phyloP scores from a whole-genome alignment of 2,888 invertebrate species.

The Tholera decimalis region DNA sequence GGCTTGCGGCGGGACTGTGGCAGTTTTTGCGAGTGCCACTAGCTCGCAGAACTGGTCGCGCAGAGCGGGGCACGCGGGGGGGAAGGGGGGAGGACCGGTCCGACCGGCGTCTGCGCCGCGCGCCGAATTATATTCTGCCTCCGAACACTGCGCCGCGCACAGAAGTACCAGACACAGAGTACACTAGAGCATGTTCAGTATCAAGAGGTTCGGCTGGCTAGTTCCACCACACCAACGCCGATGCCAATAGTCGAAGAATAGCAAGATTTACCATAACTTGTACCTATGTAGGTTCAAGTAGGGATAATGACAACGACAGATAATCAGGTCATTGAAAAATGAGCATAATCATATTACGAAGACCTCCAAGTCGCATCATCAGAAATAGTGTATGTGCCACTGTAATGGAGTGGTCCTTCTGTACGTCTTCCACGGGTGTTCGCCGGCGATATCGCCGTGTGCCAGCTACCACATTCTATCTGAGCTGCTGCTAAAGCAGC shows the following conservation, averaged over 20 bases:
- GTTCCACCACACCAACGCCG: background rate
- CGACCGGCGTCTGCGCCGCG: slow-evolving; percentile 62
- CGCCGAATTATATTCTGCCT: slow-evolving; percentile 61
- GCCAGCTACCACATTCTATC: slow-evolving; percentile 45
- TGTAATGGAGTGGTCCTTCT: slow-evolving; percentile 20
- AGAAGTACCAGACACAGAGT: slow-evolving; percentile 34
- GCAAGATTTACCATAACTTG: background rate
- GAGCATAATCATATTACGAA: background rate
- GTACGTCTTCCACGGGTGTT: background rate
- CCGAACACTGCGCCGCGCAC: background rate
- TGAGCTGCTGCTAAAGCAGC: slow-evolving; percentile 28
- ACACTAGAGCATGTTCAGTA: background rate
- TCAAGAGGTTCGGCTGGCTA: background rate
- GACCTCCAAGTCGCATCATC: background rate
- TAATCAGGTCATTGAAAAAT: background rate
- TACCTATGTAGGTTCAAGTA: background rate
- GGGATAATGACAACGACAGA: background rate
- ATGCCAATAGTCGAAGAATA: background rate
- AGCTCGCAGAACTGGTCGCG: slow-evolving; percentile 62
- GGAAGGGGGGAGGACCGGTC: slow-evolving; percentile 61
- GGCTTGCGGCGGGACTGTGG: slow-evolving; percentile 64
- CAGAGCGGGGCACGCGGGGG: slow-evolving; percentile 22
- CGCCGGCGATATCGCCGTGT: slow-evolving; percentile 23
- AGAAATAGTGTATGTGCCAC: too few species aligned
- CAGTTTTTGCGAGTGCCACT: slow-evolving; percentile 71